Conservation (phyloP, 2,888 invertebrate species). For the Brenthis ino region DNA sequence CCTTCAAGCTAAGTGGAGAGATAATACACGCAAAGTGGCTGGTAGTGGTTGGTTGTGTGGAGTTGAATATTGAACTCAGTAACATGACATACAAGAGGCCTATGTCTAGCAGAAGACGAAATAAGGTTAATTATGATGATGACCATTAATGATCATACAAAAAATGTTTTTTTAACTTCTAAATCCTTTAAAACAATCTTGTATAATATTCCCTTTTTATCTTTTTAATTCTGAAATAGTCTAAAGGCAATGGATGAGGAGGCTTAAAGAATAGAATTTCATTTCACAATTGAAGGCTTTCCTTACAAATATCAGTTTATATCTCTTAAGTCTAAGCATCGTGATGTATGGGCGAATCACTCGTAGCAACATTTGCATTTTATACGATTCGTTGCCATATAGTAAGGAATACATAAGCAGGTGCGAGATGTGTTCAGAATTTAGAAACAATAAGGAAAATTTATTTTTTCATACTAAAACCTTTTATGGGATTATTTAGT, state of each 20-base stretch:
- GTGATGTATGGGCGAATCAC: conserved; percentile 24
- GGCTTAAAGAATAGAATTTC: neutral
- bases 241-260: too few relatives aligned
- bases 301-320: conserved; percentile 13
- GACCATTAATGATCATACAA: too few relatives aligned
- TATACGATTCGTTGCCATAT: conserved; percentile 23
- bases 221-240: too few relatives aligned
- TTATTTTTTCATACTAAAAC: neutral
- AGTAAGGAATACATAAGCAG: conserved; percentile 31
- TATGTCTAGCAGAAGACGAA: neutral
- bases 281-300: neutral
- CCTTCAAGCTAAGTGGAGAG: neutral
- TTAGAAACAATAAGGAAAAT: conserved; percentile 14
- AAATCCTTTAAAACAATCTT: too few relatives aligned
- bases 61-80: neutral
- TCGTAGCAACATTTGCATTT: conserved; percentile 30
- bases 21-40: neutral
- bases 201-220: too few relatives aligned
- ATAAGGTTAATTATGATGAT: neutral
- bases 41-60: neutral
- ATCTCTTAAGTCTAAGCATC: conserved; percentile 19
- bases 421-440: conserved; percentile 25
- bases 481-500: neutral
- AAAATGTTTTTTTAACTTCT: too few relatives aligned
- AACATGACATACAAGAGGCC: neutral